Base-by-base conservation (phyloP, 2,797 vertebrate genomes). In the Sebastes reedi region DNA sequence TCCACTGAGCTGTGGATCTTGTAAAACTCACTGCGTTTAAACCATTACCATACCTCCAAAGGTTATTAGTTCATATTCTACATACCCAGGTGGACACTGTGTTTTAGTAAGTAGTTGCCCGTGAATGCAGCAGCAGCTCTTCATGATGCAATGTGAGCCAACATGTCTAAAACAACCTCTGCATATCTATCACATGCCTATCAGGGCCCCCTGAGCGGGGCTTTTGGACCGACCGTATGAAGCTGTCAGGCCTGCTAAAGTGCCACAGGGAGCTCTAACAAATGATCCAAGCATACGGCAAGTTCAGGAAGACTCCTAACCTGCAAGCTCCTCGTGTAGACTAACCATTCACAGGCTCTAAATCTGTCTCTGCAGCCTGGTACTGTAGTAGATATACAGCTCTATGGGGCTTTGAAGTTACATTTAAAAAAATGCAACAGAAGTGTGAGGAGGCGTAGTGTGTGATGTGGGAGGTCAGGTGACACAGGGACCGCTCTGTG, bases 191-290 rank as follows among this genome's bases (percentile, higher is more conserved):
- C 74, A 88, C 60, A 81, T 72, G 85, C 81, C 86, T 82, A 67
- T 79, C 52, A 75, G 73, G 80, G 82, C 64, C 82, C 71, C 69
- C 18, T 39, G 30, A 69, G 79, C 52, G 6, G 12, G 22, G 42
- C 22, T 68, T 34, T 34, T 58, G 62, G 77, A 36, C n/a, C 16
- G 5, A 61, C 71, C 12, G 16, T 30, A 75, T 59, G 61, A 72
- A 85, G 79, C 76, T 89, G 80, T 91, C 79, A 87, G 74, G 70
- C 52, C 69, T 67, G 88, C 61, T 60, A 67, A 56, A 65, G 74
- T 72, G 87, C 91, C 90, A 86, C 66, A n/a, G 90, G 88, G 88
- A 74, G 70, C 58, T 24, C 75, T 72, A 77, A 91, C 85, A 81
- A 91, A 92, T 87, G 84, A 90, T 83, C 67, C 16, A 14, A 60